phyloP scores from a whole-genome alignment of 2,797 vertebrate genomes.

The Macropodus opercularis region DNA sequence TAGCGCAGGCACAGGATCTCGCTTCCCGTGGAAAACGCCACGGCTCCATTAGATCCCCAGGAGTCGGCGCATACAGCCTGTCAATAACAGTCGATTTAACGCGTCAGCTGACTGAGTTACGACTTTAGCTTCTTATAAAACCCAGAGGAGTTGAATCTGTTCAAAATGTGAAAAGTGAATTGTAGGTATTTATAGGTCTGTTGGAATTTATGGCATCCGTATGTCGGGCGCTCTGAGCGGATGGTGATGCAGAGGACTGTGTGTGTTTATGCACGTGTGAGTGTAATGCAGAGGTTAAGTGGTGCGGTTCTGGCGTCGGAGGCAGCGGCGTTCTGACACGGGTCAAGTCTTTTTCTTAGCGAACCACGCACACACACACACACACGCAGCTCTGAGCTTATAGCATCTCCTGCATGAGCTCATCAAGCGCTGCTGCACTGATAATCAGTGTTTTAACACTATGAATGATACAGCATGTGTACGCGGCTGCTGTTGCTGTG shows the following conservation, averaged over 20 bases:
- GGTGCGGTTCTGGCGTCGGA: constrained; percentile 64
- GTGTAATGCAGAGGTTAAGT: constrained; percentile 64
- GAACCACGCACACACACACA: constrained; percentile 29
- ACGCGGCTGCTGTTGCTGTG: constrained; percentile 15
- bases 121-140: constrained; percentile 50
- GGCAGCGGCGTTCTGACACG: constrained; percentile 42
- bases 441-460: constrained; percentile 34
- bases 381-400: constrained; percentile 12
- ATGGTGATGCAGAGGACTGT: constrained; percentile 37
- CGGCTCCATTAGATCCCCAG: constrained; percentile 8
- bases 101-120: constrained; percentile 54
- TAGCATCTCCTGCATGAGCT: constrained; percentile 17
- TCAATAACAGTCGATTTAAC: constrained; percentile 48
- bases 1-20: background rate
- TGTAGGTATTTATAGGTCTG: constrained; percentile 63
- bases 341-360: constrained; percentile 58
- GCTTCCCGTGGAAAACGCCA: constrained; percentile 21
- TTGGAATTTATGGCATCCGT: constrained; percentile 71
- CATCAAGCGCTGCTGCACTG: constrained; percentile 30
- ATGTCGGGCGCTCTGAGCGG: constrained; percentile 52
- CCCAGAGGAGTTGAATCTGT: constrained; percentile 43
- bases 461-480: constrained; percentile 41
- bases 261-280: constrained; percentile 19
- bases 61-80: constrained; percentile 15
- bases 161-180: constrained; percentile 45